Base-by-base conservation (phyloP, 92 coral and sea anemone species). In the Heliopora coerulea region DNA sequence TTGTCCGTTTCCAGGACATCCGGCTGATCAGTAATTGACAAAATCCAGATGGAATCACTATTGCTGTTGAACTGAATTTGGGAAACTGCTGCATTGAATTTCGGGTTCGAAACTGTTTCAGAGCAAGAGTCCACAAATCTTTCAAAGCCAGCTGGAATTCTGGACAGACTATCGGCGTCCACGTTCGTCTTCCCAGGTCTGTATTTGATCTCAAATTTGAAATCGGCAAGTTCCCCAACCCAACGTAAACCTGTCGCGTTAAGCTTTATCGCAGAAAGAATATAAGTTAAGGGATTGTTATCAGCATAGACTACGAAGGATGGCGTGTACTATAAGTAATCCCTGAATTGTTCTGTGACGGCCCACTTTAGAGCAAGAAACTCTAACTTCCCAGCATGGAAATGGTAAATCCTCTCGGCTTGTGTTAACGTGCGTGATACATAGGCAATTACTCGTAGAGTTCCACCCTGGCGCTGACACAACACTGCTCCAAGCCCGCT, bases 361-460 rank as follows among this genome's bases (percentile, higher is more conserved):
- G 86, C 65, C 89, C 89, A 82, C 46, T 82, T 86, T 49, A 82
- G 79, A 15, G 84, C 89, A 11, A 86, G 34, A 29, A 79, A 79
- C 65, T 84, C 88, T 14, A 78, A 68, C 18, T 78, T 59, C 39
- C 68, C 9, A 0, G 76, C 62, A 35, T 74, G 79, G 15, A 82
- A 59, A 1, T 13, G 5, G 67, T 61, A 61, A 2, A 1, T 13
- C 3, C 20, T 1, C 24, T 61, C 67, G 19, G 33, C 31, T 29
- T 17, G 21, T 1, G 31, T 14, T 0, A 84, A 54, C 72, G 84
- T 64, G 15, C 84, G 52, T 46, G 80, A 83, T 34, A 79, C 87
- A 61, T 77, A 77, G 31, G 73, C 83, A n/a, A n/a, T n/a, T n/a
- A n/a, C n/a, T n/a, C n/a, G n/a, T n/a, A n/a, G n/a, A n/a, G n/a